phyloP scores from a whole-genome alignment of 2,888 invertebrate species.

The Apamea anceps region DNA sequence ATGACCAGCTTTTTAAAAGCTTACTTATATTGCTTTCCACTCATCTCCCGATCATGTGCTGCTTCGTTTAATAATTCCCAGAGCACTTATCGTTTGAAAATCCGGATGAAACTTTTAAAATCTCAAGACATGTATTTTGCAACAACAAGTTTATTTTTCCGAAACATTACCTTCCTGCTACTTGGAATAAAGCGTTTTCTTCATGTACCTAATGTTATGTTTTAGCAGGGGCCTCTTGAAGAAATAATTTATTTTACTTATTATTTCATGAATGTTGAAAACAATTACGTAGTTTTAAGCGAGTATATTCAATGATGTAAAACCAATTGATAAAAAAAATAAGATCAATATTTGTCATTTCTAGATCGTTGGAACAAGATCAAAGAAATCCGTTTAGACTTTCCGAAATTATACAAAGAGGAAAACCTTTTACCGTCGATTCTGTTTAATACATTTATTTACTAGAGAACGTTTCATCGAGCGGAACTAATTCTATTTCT shows the following conservation, averaged over 20 bases:
- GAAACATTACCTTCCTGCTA: not conserved
- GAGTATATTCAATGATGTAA: too few species aligned
- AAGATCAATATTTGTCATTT: too few species aligned
- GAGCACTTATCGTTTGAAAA: slow-evolving; percentile 24
- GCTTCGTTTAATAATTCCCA: slow-evolving; percentile 30
- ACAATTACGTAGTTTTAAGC: not conserved
- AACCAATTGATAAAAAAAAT: too few species aligned
- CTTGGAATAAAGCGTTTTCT: not conserved
- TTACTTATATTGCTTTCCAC: not conserved
- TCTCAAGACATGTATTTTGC: slow-evolving; percentile 16
- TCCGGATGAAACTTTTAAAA: slow-evolving; percentile 39
- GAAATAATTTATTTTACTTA: not conserved
- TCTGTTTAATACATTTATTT: too few species aligned
- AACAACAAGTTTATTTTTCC: slow-evolving; percentile 27
- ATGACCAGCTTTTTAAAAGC: not conserved
- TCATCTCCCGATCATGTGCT: not conserved
- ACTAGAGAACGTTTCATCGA: too few species aligned
- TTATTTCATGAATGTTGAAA: not conserved
- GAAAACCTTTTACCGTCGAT: too few species aligned
- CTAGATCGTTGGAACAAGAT: too few species aligned
- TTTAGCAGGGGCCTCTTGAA: too few species aligned
- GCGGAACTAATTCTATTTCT: too few species aligned
- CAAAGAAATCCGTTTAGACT: too few species aligned
- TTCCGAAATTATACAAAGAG: too few species aligned
- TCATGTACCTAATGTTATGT: too few species aligned